Evolutionary conservation across 1,140 invertebrate genomes (phyloP), one percentile per base, ranked within the genome.

Genomic region (Cepaea nemoralis): DNA sequence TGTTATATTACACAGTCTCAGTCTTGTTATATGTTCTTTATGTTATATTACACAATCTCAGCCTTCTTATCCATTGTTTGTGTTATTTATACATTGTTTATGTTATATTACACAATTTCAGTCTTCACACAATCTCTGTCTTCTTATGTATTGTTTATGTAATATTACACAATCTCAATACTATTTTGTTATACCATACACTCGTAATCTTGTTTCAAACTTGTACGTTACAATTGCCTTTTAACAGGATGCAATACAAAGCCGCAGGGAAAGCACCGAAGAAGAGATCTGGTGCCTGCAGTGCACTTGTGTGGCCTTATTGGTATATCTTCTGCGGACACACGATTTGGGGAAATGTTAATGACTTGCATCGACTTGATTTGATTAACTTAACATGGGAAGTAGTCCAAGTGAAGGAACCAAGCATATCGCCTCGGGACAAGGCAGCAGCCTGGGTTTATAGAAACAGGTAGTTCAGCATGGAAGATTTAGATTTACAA

Each of bases 251-350:
- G 14, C 50, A 45, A 22, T 83, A 84, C 63, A 77, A 74, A 69
- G 84, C 84, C 33, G 67, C 14, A 0, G 83, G 87, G 14, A 39
- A 77, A n/a, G 39, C 79, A 27, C 92, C 92, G 22, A 85, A 85
- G 10, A 86, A 87, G 19, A 90, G 87, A 39, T 92, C 91, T 27
- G 92, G 92, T 6, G 88, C 90, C n/a, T 85, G 85, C 70, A 91
- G 86, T 40, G 83, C 89, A 66, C 63, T 93, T 0, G 76, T 89
- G 48, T 87, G 88, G 31, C 86, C 91, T 69, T 83, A 85, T 73
- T 82, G 92, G 40, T 93, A 92, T 81, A 85, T 93, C 42, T 91
- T 92, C 87, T 92, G 91, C 85, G 92, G 92, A 79, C 87, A 89
- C 80, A 85, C 80, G 27, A 59, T 82, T 22, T 31, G 80, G 31